Evolutionary conservation across 2,113 vertebrate genomes (phyloP), one percentile per base, ranked within the genome.

Genomic region (Osmerus eperlanus): DNA sequence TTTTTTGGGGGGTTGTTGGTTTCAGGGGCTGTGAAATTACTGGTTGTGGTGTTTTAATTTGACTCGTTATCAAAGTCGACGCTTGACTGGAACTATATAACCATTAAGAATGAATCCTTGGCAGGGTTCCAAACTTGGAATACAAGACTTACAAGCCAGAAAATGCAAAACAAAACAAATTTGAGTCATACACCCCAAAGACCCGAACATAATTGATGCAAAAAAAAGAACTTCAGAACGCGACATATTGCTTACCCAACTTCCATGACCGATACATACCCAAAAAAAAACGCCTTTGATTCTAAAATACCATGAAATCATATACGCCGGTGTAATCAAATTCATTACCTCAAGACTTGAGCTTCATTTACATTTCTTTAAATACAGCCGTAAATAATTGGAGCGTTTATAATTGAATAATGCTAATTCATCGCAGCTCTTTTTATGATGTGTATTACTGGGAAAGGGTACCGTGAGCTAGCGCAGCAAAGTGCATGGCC

Each of bases 381-480:
- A 85, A 86, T 83, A 77, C 73, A 7, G 11, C 79, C 47, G 62
- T 71, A 80, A 84, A 81, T 82, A 89, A 89, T 67, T 82, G 71
- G 71, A 84, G 87, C 70, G 11, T 72, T 70, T 56, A 75, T 86
- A 90, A 90, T 85, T 84, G 67, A 90, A 88, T 87, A 88, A 88
- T 80, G 74, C 65, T 77, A 78, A 86, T 88, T 84, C 25, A 83
- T 84, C 53, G 55, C 67, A 70, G 11, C 56, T 4, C 8, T 72
- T 67, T 82, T 79, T 80, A 77, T 79, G 70, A 81, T 74, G 68
- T 69, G 71, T 59, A 70, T 83, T 78, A 69, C 68, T 74, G 66
- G 74, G 59, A 67, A 73, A 56, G 68, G 58, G 1, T 9, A 56
- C 29, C 19, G 29, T 21, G 28, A 59, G 70, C 29, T 2, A 81